These are phyloP conservation scores for Graptemys geographica DNA, from an alignment of 2,797 vertebrate genomes.

Conservation along the genomic window DNA sequence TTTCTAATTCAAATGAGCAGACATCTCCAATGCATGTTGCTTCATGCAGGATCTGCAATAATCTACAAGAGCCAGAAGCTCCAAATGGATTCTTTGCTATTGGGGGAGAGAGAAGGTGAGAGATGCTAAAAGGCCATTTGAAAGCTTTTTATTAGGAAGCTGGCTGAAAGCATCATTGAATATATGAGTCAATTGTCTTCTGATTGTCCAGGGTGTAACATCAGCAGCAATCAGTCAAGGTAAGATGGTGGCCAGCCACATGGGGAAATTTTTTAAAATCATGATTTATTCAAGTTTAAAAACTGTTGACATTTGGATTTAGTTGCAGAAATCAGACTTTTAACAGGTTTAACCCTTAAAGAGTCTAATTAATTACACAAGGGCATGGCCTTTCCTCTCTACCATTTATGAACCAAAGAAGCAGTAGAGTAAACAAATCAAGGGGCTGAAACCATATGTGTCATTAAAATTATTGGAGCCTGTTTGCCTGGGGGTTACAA, in stretches of 20 bases:
- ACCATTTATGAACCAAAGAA: not conserved
- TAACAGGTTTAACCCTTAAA: constrained; percentile 5
- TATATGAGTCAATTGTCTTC: not conserved
- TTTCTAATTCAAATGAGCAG: not conserved
- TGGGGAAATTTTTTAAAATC: not conserved
- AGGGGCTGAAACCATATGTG: not conserved
- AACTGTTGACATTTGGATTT: constrained; percentile 23
- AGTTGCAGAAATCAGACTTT: constrained; percentile 32
- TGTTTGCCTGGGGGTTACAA: not conserved
- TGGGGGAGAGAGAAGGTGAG: not conserved
- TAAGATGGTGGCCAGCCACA: not conserved
- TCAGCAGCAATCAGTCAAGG: not conserved
- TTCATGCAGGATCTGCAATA: not conserved
- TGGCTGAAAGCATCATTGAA: not conserved
- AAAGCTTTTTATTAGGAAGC: not conserved
- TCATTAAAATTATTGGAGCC: not conserved
- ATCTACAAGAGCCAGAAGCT: fast-evolving
- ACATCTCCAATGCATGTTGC: not conserved
- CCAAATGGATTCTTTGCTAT: fast-evolving
- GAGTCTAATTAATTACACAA: constrained; percentile 20
- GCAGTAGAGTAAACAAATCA: not conserved
- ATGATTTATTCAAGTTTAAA: not conserved
- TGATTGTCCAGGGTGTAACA: not conserved
- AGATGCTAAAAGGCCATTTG: not conserved
- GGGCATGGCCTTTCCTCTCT: not conserved